phyloP scores from a whole-genome alignment of 2,113 vertebrate genomes.

The Cyphotilapia sp. region DNA sequence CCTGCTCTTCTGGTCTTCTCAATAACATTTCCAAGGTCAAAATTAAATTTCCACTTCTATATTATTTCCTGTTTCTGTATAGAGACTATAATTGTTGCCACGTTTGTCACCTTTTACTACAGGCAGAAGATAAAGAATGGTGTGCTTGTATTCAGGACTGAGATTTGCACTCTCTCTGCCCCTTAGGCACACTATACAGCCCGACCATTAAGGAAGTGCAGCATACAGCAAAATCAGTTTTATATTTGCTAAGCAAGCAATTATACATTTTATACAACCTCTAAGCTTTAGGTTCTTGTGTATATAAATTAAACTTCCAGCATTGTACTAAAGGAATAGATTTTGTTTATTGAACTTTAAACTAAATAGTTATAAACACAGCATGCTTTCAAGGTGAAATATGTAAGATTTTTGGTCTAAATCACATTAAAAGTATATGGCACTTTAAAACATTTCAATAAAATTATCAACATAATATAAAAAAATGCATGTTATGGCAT shows the following conservation, averaged over 20 bases:
- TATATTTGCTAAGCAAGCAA: fast-evolving
- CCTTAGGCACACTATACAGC: not conserved
- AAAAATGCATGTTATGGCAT: not conserved
- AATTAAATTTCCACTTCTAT: not conserved
- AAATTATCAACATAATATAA: not conserved
- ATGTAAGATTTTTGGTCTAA: not conserved
- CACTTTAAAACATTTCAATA: not conserved
- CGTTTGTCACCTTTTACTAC: not conserved
- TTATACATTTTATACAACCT: not conserved
- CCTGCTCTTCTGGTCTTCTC: not conserved
- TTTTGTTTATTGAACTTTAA: not conserved
- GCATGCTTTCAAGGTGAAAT: not conserved
- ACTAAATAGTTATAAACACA: not conserved
- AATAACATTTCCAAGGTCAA: not conserved
- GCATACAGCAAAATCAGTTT: not conserved
- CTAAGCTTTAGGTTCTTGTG: not conserved
- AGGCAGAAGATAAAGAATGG: not conserved
- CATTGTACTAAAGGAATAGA: fast-evolving
- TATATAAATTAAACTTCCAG: not conserved
- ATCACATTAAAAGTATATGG: not conserved
- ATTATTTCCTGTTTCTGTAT: not conserved
- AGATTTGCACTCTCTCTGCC: not conserved
- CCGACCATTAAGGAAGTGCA: not conserved
- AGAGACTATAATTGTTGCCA: not conserved
- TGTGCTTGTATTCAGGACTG: not conserved